Evolutionary conservation across 1,140 invertebrate genomes (phyloP).

Genomic region (Leptinotarsa lineolata): DNA sequence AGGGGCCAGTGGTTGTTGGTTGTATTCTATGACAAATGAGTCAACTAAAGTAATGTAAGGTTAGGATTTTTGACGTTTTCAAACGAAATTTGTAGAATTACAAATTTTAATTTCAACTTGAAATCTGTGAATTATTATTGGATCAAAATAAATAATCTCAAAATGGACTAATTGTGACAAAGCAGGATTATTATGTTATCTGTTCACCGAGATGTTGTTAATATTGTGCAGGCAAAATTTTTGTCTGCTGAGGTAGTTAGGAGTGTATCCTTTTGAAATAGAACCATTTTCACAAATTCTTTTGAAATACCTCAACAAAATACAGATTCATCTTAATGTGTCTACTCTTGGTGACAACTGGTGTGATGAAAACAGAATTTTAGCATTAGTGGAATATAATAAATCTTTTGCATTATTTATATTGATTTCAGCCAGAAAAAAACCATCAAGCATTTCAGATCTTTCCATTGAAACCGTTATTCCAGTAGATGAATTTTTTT

Average conservation of each 20-base stretch:
- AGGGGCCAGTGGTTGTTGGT: too few relatives aligned
- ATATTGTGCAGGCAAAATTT: conserved; percentile 54
- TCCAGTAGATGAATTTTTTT: conserved; percentile 76
- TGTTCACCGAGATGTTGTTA: conserved; percentile 46
- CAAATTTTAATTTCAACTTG: too few relatives aligned
- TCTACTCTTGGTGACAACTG: conserved; percentile 45
- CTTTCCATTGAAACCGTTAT: conserved; percentile 73
- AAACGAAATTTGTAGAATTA: too few relatives aligned
- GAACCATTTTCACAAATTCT: conserved; percentile 6
- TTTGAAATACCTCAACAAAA: conserved; percentile 37
- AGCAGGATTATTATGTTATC: conserved; percentile 42
- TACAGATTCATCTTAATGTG: conserved; percentile 53
- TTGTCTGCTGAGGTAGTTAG: conserved; percentile 50
- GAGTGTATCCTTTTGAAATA: conserved; percentile 51
- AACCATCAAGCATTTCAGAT: conserved; percentile 70
- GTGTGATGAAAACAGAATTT: conserved; percentile 57
- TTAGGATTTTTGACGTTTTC: too few relatives aligned
- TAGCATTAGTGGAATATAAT: conserved; percentile 71
- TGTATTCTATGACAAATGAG: too few relatives aligned
- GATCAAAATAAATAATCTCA: conserved; percentile 15
- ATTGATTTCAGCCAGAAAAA: conserved; percentile 62
- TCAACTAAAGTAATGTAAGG: too few relatives aligned
- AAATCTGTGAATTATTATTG: neutral
- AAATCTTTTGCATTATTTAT: conserved; percentile 68
- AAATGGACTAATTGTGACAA: conserved; percentile 18